A percentile compares a stretch with the other conserved stretches of the same genome.
phyloP scores from a whole-genome alignment of 2,797 vertebrate genomes.

The Galagoides demidoff region DNA sequence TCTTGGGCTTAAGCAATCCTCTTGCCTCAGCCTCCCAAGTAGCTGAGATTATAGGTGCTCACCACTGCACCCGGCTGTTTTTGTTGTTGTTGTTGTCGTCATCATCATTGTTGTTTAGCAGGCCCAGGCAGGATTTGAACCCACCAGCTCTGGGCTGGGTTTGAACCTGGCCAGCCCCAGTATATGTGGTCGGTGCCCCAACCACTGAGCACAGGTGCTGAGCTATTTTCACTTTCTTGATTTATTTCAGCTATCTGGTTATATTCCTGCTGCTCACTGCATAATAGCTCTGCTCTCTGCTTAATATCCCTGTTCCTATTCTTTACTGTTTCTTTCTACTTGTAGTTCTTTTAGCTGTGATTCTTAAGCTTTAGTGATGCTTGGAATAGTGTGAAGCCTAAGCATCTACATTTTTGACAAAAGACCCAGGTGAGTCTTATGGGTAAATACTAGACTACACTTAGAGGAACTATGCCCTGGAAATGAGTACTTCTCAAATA shows the following conservation, averaged over 20 bases:
- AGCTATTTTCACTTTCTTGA: not conserved
- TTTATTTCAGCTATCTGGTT: not conserved
- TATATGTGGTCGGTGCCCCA: too few species aligned
- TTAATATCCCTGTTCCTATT: not conserved
- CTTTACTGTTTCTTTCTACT: constrained; percentile 4
- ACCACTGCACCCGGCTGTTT: too few species aligned
- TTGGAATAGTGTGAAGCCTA: not conserved
- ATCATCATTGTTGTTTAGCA: too few species aligned
- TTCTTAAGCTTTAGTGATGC: not conserved
- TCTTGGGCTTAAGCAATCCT: too few species aligned
- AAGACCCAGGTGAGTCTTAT: not conserved
- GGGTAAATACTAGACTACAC: not conserved
- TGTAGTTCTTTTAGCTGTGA: not conserved
- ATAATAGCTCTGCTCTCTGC: not conserved
- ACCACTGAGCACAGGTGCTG: too few species aligned
- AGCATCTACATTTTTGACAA: not conserved
- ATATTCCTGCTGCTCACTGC: not conserved
- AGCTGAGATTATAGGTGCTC: too few species aligned
- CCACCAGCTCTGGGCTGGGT: too few species aligned
- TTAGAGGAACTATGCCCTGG: not conserved
- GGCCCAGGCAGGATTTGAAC: too few species aligned
- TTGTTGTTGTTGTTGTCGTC: too few species aligned
- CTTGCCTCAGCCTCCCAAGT: too few species aligned
- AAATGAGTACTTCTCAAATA: not conserved
- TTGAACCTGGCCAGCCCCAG: too few species aligned